Evolutionary conservation across 2,888 invertebrate species (phyloP).

Genomic region (Pemphredon lugubris): DNA sequence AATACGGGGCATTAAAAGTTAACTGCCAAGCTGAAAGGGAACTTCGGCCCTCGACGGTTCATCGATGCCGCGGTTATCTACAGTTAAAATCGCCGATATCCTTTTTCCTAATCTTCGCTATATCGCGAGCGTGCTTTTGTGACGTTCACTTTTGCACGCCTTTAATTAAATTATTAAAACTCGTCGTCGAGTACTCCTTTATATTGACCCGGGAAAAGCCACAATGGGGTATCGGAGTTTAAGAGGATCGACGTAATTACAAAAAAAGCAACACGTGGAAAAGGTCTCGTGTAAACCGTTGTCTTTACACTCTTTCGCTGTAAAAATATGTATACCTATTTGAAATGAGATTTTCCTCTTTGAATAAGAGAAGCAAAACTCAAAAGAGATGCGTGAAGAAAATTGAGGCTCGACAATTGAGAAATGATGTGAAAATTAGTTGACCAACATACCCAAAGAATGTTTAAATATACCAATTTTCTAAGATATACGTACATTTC

Average conservation of each 20-base stretch:
- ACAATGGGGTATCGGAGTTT: background rate
- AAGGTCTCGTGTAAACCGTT: background rate
- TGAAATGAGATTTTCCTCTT: too few relatives aligned
- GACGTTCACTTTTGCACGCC: constrained; percentile 3
- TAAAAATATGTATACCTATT: too few relatives aligned
- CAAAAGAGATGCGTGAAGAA: too few relatives aligned
- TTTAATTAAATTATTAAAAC: constrained; percentile 45
- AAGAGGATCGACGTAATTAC: background rate
- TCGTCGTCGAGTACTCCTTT: background rate
- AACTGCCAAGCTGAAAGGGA: constrained; percentile 11
- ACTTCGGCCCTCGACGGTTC: constrained; percentile 10
- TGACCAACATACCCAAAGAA: too few relatives aligned
- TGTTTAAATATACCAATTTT: too few relatives aligned
- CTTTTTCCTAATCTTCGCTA: constrained; percentile 37
- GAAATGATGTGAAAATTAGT: too few relatives aligned
- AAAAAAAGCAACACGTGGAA: background rate
- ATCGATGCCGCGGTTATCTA: constrained; percentile 37
- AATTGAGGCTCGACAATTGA: too few relatives aligned
- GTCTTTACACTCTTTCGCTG: background rate
- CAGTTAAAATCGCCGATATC: constrained; percentile 34
- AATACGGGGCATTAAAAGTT: constrained; percentile 11
- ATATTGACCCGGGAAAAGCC: background rate
- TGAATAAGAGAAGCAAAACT: too few relatives aligned
- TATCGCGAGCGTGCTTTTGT: constrained; percentile 17
- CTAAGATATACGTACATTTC: too few relatives aligned